phyloP scores from a whole-genome alignment of 2,797 vertebrate genomes.

The Choloepus didactylus region DNA sequence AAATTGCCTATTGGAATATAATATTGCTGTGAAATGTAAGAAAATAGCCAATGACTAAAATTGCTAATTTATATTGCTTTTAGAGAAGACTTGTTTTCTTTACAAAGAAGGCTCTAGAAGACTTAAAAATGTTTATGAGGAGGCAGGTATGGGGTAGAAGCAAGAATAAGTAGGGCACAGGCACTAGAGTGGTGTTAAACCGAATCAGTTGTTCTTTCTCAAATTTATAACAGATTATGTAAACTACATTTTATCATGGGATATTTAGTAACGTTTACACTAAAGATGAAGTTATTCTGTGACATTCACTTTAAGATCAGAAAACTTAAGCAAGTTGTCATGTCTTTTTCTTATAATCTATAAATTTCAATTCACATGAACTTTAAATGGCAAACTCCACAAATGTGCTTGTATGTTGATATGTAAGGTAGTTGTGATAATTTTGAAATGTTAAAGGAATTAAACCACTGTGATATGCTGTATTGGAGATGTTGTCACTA shows the following conservation, averaged over 20 bases:
- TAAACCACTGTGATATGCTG: background rate
- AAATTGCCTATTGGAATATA: background rate
- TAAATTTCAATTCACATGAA: slow-evolving; percentile 6
- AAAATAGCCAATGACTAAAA: slow-evolving; percentile 52
- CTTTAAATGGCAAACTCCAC: slow-evolving; percentile 5
- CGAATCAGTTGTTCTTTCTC: slow-evolving; percentile 58
- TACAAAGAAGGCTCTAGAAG: slow-evolving; percentile 70
- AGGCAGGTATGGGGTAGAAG: slow-evolving; percentile 69
- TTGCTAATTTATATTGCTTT: slow-evolving; percentile 68
- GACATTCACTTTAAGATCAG: slow-evolving; percentile 5
- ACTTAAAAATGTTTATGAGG: slow-evolving; percentile 71
- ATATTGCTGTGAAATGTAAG: slow-evolving; percentile 20
- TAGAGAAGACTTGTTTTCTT: slow-evolving; percentile 68
- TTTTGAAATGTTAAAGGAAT: slow-evolving; percentile 61
- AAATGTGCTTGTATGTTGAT: slow-evolving; percentile 3
- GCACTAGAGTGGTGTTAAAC: slow-evolving; percentile 14
- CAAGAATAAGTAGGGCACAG: slow-evolving; percentile 62
- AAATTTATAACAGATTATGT: slow-evolving; percentile 59
- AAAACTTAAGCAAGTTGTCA: slow-evolving; percentile 28
- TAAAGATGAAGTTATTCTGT: slow-evolving; percentile 55
- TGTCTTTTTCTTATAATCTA: slow-evolving; percentile 42
- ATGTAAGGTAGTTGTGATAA: slow-evolving; percentile 2
- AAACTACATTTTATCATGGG: slow-evolving; percentile 45
- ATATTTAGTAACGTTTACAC: slow-evolving; percentile 58
- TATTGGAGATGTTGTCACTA: background rate